Conservation (phyloP, 1,140 invertebrate species). For the Nephila pilipes region DNA sequence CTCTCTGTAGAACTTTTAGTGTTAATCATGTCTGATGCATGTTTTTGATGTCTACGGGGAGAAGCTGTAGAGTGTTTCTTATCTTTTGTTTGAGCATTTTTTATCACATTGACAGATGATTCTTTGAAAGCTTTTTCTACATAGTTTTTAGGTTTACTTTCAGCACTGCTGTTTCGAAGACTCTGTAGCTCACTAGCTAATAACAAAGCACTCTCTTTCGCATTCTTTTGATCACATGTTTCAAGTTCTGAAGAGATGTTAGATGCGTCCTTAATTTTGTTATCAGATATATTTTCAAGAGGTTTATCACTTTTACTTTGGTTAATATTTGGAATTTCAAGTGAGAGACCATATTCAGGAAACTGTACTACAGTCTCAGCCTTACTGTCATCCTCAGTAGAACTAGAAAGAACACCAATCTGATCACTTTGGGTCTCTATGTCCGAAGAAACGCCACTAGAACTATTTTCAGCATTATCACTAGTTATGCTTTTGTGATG, state of each 20-base stretch:
- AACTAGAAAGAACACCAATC: slow-evolving; percentile 42
- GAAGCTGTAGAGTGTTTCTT: slow-evolving; percentile 17
- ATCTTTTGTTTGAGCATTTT: slow-evolving; percentile 64
- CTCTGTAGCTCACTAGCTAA: slow-evolving; percentile 59
- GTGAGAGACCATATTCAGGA: slow-evolving; percentile 7
- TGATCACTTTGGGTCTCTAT: slow-evolving; percentile 85
- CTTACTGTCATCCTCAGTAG: slow-evolving; percentile 66
- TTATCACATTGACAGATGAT: slow-evolving; percentile 29
- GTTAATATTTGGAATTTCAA: slow-evolving; percentile 53
- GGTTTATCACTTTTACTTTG: slow-evolving; percentile 43
- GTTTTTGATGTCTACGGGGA: slow-evolving; percentile 15
- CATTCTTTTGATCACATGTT: slow-evolving; percentile 18
- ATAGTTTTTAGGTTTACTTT: background rate
- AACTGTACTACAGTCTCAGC: slow-evolving; percentile 60
- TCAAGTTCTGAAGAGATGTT: slow-evolving; percentile 10
- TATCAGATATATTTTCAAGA: background rate
- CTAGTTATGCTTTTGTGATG: slow-evolving; percentile 89
- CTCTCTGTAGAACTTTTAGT: slow-evolving; percentile 44
- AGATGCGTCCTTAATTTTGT: background rate
- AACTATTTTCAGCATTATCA: slow-evolving; percentile 89
- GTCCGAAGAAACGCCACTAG: slow-evolving; percentile 92
- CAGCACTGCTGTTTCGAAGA: background rate
- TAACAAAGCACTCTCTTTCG: slow-evolving; percentile 36
- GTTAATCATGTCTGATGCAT: slow-evolving; percentile 20
- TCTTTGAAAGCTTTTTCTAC: slow-evolving; percentile 31